Percentiles rank a stretch among this genome's conserved stretches.
phyloP scores from a whole-genome alignment of 2,113 vertebrate species.

The Heterochromis multidens region DNA sequence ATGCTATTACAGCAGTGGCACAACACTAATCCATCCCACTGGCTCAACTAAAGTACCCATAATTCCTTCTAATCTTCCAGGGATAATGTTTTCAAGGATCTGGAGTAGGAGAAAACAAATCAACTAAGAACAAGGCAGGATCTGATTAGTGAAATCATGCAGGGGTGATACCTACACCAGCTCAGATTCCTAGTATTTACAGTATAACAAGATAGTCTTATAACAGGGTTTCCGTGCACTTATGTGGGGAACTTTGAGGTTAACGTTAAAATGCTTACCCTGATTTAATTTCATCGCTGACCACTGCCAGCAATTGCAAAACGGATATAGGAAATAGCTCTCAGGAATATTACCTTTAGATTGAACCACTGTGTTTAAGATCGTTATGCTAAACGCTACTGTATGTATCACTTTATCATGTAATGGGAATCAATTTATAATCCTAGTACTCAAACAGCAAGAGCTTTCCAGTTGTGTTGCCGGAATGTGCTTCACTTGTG shows the following conservation, averaged over 20 bases:
- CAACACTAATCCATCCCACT: conserved; percentile 66
- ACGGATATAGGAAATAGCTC: conserved; percentile 38
- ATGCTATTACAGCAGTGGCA: conserved; percentile 52
- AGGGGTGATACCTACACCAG: conserved; percentile 27
- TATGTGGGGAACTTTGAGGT: conserved; percentile 23
- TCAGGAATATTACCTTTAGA: conserved; percentile 54
- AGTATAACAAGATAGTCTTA: conserved; percentile 36
- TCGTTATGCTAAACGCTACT: conserved; percentile 25
- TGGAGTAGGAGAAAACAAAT: conserved; percentile 62
- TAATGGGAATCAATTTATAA: conserved; percentile 30
- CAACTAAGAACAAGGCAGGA: conserved; percentile 58
- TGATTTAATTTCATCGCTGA: conserved; percentile 60
- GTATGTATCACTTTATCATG: conserved; percentile 6
- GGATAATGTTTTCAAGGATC: conserved; percentile 69
- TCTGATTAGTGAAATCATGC: conserved; percentile 67
- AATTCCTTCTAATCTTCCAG: conserved; percentile 72
- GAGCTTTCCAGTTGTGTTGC: not conserved
- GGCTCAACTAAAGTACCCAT: conserved; percentile 66
- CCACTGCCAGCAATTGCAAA: conserved; percentile 45
- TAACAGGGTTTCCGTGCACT: conserved; percentile 49
- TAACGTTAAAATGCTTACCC: conserved; percentile 50
- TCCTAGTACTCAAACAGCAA: not conserved
- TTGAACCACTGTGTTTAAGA: conserved; percentile 36
- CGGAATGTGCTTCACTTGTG: not conserved
- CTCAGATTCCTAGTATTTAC: conserved; percentile 17